These are phyloP conservation scores for Indri indri DNA, from an alignment of 2,113 vertebrate species.

Conservation along the genomic window DNA sequence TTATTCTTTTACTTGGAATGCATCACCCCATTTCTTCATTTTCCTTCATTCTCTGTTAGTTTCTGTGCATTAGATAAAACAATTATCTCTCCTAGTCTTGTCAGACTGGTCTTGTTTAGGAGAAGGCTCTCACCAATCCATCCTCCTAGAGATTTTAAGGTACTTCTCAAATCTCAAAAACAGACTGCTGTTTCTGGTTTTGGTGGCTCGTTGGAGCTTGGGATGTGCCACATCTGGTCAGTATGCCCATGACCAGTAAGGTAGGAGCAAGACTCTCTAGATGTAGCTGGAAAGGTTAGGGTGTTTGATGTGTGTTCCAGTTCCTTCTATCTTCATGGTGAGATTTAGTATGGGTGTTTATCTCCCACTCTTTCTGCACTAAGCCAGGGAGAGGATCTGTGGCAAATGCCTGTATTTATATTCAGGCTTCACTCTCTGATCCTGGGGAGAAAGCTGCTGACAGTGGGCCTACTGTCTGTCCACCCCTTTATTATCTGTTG, in stretches of 20 bases:
- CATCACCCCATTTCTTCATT: not conserved
- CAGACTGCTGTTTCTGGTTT: not conserved
- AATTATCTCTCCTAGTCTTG: not conserved
- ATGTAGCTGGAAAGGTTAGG: not conserved
- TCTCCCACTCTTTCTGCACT: not conserved
- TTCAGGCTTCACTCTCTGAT: not conserved
- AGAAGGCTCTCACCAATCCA: not conserved
- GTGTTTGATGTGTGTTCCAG: not conserved
- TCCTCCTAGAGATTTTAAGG: not conserved
- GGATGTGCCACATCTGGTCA: not conserved
- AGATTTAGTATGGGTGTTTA: not conserved
- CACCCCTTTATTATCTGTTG: not conserved
- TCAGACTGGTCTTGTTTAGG: not conserved
- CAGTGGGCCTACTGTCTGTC: not conserved
- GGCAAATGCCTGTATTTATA: not conserved
- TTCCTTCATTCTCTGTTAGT: not conserved
- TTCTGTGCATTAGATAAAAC: not conserved
- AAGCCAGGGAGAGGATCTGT: not conserved
- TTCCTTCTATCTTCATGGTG: not conserved
- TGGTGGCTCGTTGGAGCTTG: not conserved
- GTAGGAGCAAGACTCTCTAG: not conserved
- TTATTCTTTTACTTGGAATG: not conserved
- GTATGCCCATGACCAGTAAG: not conserved
- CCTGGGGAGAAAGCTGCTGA: not conserved
- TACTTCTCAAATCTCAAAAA: not conserved